A percentile compares a stretch with the other conserved stretches of the same genome.
Evolutionary conservation across 2,888 invertebrate species (phyloP).

Genomic region (Colletes collaris): DNA sequence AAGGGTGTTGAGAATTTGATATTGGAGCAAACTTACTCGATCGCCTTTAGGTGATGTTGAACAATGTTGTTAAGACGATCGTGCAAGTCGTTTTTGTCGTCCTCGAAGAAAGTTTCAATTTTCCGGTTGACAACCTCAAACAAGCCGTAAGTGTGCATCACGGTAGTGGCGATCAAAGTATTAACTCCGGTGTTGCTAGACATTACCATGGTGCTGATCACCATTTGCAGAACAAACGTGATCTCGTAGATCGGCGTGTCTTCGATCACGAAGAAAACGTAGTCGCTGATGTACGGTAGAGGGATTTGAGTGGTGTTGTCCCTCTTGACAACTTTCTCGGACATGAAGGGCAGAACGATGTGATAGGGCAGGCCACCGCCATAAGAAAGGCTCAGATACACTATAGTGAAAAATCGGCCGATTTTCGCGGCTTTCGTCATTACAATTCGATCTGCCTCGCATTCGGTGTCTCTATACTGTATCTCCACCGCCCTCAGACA

Average conservation of each 20-base stretch:
- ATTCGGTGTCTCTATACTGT: slow-evolving; percentile 71
- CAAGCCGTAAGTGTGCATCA: slow-evolving; percentile 72
- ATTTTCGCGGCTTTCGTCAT: slow-evolving; percentile 76
- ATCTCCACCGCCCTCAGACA: slow-evolving; percentile 74
- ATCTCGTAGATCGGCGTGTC: slow-evolving; percentile 70
- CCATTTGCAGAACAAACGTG: slow-evolving; percentile 65
- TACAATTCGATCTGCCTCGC: slow-evolving; percentile 71
- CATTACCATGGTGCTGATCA: slow-evolving; percentile 65
- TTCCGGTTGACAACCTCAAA: slow-evolving; percentile 55
- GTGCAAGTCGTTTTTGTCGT: neutral
- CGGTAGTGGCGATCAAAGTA: slow-evolving; percentile 69
- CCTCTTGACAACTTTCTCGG: slow-evolving; percentile 52
- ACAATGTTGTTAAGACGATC: slow-evolving; percentile 33
- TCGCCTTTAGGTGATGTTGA: slow-evolving; percentile 51
- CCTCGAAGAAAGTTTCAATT: slow-evolving; percentile 22
- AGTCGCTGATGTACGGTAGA: slow-evolving; percentile 71
- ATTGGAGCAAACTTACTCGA: slow-evolving; percentile 27
- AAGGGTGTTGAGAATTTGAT: neutral
- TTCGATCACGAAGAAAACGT: slow-evolving; percentile 68
- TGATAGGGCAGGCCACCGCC: slow-evolving; percentile 79
- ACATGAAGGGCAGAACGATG: slow-evolving; percentile 72
- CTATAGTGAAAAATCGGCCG: slow-evolving; percentile 74
- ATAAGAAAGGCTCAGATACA: slow-evolving; percentile 75
- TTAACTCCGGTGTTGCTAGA: slow-evolving; percentile 70
- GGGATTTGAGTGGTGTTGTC: slow-evolving; percentile 67